Percentiles rank a stretch among this genome's conserved stretches.
phyloP scores from a whole-genome alignment of 1,140 invertebrate genomes.

The Dryas iulia region DNA sequence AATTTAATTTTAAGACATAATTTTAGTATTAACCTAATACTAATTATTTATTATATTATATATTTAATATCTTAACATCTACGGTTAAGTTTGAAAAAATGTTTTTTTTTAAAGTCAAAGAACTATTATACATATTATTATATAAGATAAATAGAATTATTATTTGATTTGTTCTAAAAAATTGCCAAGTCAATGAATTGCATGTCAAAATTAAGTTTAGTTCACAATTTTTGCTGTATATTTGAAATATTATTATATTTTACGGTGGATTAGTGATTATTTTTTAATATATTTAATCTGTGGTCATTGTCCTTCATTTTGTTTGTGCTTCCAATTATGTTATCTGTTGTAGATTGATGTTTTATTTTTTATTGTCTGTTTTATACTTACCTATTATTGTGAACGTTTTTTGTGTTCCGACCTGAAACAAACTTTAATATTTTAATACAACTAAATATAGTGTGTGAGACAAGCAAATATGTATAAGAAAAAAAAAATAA shows the following conservation, averaged over 20 bases:
- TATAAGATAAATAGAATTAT: background rate
- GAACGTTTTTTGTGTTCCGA: slow-evolving; percentile 37
- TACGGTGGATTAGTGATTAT: background rate
- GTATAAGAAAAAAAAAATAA: slow-evolving; percentile 1
- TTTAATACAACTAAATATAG: background rate
- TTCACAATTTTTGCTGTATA: background rate
- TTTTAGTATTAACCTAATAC: slow-evolving; percentile 22
- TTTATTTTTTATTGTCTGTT: slow-evolving; percentile 2
- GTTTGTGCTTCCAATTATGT: slow-evolving; percentile 6
- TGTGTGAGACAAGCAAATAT: background rate
- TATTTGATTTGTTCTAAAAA: slow-evolving; percentile 16
- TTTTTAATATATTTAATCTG: background rate
- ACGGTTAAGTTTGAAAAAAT: slow-evolving; percentile 47
- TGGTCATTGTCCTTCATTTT: slow-evolving; percentile 3
- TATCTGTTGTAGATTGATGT: slow-evolving; percentile 14
- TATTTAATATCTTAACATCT: slow-evolving; percentile 16
- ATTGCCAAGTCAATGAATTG: background rate
- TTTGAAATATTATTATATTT: background rate
- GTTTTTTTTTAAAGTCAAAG: slow-evolving; percentile 15
- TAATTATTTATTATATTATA: slow-evolving; percentile 14
- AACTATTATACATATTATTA: background rate
- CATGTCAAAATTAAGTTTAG: background rate
- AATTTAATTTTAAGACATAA: slow-evolving; percentile 21
- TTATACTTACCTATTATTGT: slow-evolving; percentile 39
- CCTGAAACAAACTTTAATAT: slow-evolving; percentile 35